These are phyloP conservation scores for Oriolus oriolus DNA, from an alignment of 2,113 vertebrate species.

Conservation along the genomic window DNA sequence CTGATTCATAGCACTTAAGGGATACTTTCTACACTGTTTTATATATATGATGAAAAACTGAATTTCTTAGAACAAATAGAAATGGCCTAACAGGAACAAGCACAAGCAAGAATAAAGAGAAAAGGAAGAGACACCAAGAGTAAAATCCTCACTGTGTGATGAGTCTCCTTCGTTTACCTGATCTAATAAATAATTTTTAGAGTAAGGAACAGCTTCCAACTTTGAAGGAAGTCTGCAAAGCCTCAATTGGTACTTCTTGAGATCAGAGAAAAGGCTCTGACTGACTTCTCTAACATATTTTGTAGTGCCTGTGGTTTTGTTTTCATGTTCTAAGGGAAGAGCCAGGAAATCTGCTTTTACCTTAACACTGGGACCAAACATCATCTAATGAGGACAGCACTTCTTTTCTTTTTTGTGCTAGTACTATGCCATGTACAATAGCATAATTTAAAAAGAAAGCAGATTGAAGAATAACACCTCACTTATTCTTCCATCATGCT, in stretches of 20 bases:
- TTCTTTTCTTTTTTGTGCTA: background rate
- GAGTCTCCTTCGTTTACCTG: background rate
- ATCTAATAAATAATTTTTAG: background rate
- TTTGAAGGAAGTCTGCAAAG: background rate
- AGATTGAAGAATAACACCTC: background rate
- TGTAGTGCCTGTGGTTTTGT: background rate
- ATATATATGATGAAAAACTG: fast-evolving
- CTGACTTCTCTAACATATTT: background rate
- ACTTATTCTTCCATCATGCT: background rate
- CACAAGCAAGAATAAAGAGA: fast-evolving
- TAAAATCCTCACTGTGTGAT: background rate
- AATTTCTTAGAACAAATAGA: background rate
- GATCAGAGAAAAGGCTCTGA: background rate
- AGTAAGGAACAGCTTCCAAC: background rate
- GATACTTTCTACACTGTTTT: background rate
- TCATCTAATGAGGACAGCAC: background rate
- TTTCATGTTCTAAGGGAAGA: background rate
- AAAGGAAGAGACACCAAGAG: background rate
- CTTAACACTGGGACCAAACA: background rate
- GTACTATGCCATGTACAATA: background rate
- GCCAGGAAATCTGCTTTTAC: background rate
- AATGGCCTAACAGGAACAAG: background rate
- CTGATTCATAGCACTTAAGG: background rate
- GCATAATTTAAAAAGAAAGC: background rate
- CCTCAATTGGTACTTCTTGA: background rate